A percentile compares a stretch with the other conserved stretches of the same genome.
Evolutionary conservation across 2,888 invertebrate genomes (phyloP).

Genomic region (Apoda limacodes): DNA sequence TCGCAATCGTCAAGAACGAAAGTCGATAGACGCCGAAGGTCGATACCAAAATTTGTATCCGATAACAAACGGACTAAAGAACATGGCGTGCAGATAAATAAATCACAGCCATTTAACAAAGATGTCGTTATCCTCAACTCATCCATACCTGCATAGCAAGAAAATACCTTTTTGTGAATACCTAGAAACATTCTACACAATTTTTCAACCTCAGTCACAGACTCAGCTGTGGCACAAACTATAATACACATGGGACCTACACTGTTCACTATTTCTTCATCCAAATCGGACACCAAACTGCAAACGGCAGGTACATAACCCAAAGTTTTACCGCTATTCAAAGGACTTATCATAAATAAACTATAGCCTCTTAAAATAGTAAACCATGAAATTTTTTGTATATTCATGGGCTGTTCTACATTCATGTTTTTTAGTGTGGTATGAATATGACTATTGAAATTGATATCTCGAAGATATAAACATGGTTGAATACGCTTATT

Average conservation of each 20-base stretch:
- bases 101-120: constrained; percentile 75
- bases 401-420: constrained; percentile 49
- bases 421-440: constrained; percentile 36
- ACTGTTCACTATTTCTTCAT: constrained; percentile 33
- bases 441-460: constrained; percentile 40
- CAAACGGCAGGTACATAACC: constrained; percentile 77
- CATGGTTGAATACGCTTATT: constrained; percentile 37
- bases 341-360: constrained; percentile 72
- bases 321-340: constrained; percentile 75
- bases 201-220: constrained; percentile 57
- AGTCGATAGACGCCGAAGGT: constrained; percentile 72
- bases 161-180: constrained; percentile 35
- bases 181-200: constrained; percentile 49
- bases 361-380: constrained; percentile 74
- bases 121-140: constrained; percentile 40
- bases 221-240: constrained; percentile 72
- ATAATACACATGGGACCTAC: constrained; percentile 75
- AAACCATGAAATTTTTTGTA: constrained; percentile 80
- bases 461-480: constrained; percentile 34
- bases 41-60: constrained; percentile 49
- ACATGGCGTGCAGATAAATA: constrained; percentile 77
- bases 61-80: constrained; percentile 58
- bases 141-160: constrained; percentile 54
- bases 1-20: constrained; percentile 81
- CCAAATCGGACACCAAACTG: constrained; percentile 63